Base-by-base conservation (phyloP, 2,888 invertebrate genomes). In the Himalopsyche japonica region DNA sequence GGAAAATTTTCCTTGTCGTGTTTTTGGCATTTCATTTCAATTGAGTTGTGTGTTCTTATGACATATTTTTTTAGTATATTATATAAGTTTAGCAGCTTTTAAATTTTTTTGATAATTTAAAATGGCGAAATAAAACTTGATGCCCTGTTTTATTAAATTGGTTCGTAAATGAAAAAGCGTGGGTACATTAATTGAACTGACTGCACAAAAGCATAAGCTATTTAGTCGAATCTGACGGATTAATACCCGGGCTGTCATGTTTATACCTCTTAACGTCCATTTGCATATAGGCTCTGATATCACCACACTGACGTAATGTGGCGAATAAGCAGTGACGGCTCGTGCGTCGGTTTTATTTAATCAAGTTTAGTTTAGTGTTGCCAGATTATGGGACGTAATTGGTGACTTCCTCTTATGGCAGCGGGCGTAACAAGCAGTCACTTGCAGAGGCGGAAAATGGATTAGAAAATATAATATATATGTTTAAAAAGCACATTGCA, bases 371-470 rank as follows among this genome's bases (percentile, higher is more conserved):
- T 70, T 70, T 30, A 70, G 70, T 30, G 57, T 77, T 49, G 37
- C 78, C 78, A 82, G 78, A 82, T 78, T 57, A 78, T 70, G 37
- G 78, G 57, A 18, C 49, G 43, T 82, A 82, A 82, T 82, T 82
- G 82, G 78, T n/a, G 18, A 49, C 78, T 78, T 81, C 81, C 81
- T 82, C 78, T 10, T 30, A 27, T 70, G 70, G 27, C 43, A 15
- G 43, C 43, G 43, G 43, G 43, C 43, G 12, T 43, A 43, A 43
- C 43, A 20, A 49, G 81, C 20, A 30, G 32, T n/a, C 43, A n/a
- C 43, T 30, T 48, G 32, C 24, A 49, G 47, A 30, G 48, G 70
- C 70, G 70, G 70, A 70, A 70, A 70, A 30, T 70, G 70, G 70
- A 70, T 70, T 70, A 27, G 70, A 70, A 64, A 24, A 70, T 70